Conservation (phyloP, 1,140 invertebrate species). For the Penaeus indicus region DNA sequence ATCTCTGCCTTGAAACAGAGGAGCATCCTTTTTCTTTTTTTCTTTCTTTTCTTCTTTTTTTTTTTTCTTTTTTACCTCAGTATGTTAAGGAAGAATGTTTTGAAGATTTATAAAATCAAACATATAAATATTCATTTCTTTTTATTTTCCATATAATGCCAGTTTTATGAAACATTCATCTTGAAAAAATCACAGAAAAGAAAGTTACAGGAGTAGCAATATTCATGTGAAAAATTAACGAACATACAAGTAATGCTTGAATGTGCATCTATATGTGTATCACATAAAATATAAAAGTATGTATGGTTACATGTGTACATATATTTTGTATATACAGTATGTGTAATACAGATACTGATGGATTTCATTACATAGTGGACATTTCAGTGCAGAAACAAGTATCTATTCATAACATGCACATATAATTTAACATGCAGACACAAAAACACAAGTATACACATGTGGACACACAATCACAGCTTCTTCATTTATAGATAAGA, state of each 20-base stretch:
- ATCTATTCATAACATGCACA: conserved; percentile 15
- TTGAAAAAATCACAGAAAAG: neutral
- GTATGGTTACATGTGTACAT: neutral
- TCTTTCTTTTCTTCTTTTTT: too few species aligned
- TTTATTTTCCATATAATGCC: too few species aligned
- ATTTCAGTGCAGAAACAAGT: neutral
- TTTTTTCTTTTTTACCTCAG: too few species aligned
- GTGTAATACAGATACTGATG: neutral
- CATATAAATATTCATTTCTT: too few species aligned
- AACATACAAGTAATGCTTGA: neutral
- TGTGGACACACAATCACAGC: conserved; percentile 5
- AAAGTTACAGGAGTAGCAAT: neutral
- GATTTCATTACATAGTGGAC: neutral
- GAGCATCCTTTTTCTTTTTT: too few species aligned
- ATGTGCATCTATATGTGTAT: neutral
- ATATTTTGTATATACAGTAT: neutral
- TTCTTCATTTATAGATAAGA: too few species aligned
- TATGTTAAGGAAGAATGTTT: too few species aligned
- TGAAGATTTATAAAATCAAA: too few species aligned
- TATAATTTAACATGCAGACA: conserved; percentile 25
- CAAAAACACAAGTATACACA: neutral
- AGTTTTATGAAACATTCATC: too few species aligned
- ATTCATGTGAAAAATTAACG: neutral
- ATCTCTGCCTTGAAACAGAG: too few species aligned
- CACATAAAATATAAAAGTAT: neutral